Evolutionary conservation across 1,140 invertebrate species (phyloP).

Genomic region (Chrysopa pallens): DNA sequence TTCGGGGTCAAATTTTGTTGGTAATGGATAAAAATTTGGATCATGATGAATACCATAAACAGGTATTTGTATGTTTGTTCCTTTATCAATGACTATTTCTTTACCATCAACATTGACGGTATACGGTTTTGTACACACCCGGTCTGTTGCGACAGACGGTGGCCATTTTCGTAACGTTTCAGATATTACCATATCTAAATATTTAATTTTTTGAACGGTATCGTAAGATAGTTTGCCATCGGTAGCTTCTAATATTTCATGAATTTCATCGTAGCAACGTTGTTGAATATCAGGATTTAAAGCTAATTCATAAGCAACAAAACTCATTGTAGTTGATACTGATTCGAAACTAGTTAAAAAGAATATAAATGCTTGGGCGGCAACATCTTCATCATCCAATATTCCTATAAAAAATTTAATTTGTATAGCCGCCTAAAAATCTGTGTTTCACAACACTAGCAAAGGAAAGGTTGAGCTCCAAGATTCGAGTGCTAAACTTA

Average conservation of each 20-base stretch:
- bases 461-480: too few relatives aligned
- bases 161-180: constrained; percentile 40
- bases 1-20: constrained; percentile 31
- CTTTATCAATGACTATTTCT: constrained; percentile 12
- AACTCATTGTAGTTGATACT: constrained; percentile 19
- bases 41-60: constrained; percentile 30
- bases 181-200: constrained; percentile 9
- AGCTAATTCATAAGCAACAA: constrained; percentile 20
- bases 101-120: constrained; percentile 5
- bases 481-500: too few relatives aligned
- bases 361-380: constrained; percentile 19
- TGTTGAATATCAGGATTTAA: constrained; percentile 24
- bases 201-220: constrained; percentile 5
- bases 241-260: constrained; percentile 10
- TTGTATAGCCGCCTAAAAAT: too few relatives aligned
- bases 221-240: too few relatives aligned
- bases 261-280: constrained; percentile 21
- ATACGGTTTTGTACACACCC: constrained; percentile 31
- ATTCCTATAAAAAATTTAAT: neutral
- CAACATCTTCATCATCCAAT: constrained; percentile 9
- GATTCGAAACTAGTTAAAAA: constrained; percentile 23
- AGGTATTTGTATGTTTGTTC: constrained; percentile 20
- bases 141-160: constrained; percentile 24
- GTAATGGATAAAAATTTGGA: constrained; percentile 27
- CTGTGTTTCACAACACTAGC: too few relatives aligned